Conservation (phyloP, 2,113 vertebrate species). For the Gavialis gangeticus region DNA sequence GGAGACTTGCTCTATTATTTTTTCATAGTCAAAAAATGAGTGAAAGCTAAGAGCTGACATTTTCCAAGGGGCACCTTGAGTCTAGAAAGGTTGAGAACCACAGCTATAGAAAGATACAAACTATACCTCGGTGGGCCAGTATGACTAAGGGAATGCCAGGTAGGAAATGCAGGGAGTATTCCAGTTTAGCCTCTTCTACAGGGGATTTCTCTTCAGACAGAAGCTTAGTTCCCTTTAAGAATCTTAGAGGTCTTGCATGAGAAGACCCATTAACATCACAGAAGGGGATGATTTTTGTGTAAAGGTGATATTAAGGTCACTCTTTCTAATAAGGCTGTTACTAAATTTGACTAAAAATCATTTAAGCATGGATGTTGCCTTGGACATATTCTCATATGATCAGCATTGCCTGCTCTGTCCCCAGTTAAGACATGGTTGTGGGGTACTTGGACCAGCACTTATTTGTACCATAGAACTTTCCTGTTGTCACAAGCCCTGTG, state of each 20-base stretch:
- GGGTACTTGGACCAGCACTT: neutral
- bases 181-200: neutral
- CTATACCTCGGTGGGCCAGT: neutral
- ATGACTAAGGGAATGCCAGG: accelerated
- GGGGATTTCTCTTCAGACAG: neutral
- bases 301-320: slow-evolving; percentile 85
- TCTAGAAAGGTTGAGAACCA: too few species aligned
- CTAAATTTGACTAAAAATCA: slow-evolving; percentile 26
- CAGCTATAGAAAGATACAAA: neutral
- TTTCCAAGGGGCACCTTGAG: too few species aligned
- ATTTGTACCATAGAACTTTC: neutral
- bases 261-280: neutral
- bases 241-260: slow-evolving; percentile 69
- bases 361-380: neutral
- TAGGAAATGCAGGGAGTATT: neutral
- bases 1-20: too few species aligned
- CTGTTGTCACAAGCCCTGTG: neutral
- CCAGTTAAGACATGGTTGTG: neutral
- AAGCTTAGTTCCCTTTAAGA: neutral
- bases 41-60: too few species aligned
- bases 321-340: slow-evolving; percentile 54
- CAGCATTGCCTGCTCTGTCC: neutral
- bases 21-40: too few species aligned
- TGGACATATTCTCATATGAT: neutral
- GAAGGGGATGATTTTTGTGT: slow-evolving; percentile 87